phyloP scores from a whole-genome alignment of 2,888 invertebrate genomes.

The Eubasilissa splendida region DNA sequence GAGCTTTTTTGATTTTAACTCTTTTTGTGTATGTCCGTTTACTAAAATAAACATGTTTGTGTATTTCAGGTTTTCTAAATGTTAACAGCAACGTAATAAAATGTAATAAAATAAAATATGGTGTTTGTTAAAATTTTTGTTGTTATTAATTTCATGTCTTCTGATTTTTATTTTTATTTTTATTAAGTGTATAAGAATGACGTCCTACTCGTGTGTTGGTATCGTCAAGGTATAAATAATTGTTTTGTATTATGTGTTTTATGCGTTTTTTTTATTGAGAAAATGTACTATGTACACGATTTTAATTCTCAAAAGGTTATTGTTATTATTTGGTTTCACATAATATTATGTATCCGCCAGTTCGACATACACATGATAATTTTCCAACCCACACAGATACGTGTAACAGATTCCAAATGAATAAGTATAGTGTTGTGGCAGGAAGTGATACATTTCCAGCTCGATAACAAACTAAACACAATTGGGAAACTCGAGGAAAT shows the following conservation, averaged over 20 bases:
- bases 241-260: no score
- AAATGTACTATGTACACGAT: no score
- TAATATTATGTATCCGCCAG: no score
- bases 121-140: background rate
- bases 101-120: conserved; percentile 1
- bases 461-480: conserved; percentile 12
- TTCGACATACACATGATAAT: no score
- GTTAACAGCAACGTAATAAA: conserved; percentile 6
- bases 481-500: background rate
- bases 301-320: no score
- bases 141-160: background rate
- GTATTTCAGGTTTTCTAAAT: conserved; percentile 11
- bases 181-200: no score
- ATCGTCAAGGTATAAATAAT: no score
- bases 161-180: conserved; percentile 6
- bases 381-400: no score
- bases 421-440: background rate
- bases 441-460: conserved; percentile 1
- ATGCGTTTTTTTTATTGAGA: no score
- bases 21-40: conserved; percentile 15
- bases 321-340: no score
- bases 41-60: conserved; percentile 32
- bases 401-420: background rate
- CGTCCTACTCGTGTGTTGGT: no score
- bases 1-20: conserved; percentile 27